These are phyloP conservation scores for Chymomyza caudatula DNA, from an alignment of 2,888 invertebrate species.

Conservation along the genomic window DNA sequence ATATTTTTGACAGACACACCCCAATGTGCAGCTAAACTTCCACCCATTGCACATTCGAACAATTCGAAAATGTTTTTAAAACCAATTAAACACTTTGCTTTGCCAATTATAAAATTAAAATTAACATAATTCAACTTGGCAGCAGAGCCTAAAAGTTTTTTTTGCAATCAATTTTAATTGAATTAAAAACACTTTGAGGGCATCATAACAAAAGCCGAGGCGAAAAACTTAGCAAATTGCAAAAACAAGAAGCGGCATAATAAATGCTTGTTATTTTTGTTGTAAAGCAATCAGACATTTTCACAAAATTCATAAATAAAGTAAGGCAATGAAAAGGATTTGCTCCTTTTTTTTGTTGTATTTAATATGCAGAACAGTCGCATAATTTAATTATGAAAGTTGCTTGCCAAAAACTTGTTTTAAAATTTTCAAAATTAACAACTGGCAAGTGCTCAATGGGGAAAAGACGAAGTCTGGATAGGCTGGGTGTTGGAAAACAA, in stretches of 20 bases:
- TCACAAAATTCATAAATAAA: conserved; percentile 57
- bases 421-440: conserved; percentile 59
- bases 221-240: conserved; percentile 41
- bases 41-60: too few relatives aligned
- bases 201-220: background rate
- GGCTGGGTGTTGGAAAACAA: background rate
- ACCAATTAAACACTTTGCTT: background rate
- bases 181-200: conserved; percentile 1
- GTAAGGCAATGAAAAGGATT: conserved; percentile 51
- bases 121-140: background rate
- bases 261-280: background rate
- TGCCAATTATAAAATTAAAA: background rate
- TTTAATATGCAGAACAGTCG: conserved; percentile 58
- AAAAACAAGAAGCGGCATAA: conserved; percentile 34
- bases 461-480: background rate
- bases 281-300: conserved; percentile 29
- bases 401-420: conserved; percentile 60
- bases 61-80: background rate
- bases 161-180: conserved; percentile 27
- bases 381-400: conserved; percentile 65
- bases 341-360: conserved; percentile 35
- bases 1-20: too few relatives aligned
- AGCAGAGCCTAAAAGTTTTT: conserved; percentile 3
- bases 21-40: too few relatives aligned
- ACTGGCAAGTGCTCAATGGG: conserved; percentile 65